Conservation (phyloP, 2,888 invertebrate species). For the Andrena hattorfiana region DNA sequence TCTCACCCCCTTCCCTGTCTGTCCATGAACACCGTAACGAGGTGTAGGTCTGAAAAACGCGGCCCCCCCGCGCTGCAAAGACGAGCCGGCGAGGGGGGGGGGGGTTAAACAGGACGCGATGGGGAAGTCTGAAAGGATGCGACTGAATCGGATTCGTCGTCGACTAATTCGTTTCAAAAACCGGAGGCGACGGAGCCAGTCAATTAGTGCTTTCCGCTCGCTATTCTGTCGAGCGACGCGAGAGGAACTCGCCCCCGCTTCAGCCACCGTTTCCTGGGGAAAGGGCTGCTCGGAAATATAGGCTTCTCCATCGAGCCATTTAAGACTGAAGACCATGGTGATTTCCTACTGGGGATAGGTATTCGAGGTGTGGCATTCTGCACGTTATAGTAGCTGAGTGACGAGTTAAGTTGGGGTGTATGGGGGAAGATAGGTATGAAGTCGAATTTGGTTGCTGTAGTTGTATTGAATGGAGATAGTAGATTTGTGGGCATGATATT, state of each 20-base stretch:
- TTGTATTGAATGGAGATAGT: too few species aligned
- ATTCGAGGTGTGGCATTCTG: not conserved
- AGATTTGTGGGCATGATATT: too few species aligned
- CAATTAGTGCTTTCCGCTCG: constrained; percentile 62
- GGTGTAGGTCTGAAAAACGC: constrained; percentile 57
- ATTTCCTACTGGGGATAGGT: constrained; percentile 12
- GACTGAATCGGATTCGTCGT: constrained; percentile 65
- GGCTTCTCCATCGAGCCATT: constrained; percentile 24
- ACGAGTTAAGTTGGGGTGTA: too few species aligned
- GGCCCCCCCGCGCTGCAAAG: constrained; percentile 10
- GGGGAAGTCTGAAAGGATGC: constrained; percentile 52
- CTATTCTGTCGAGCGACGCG: constrained; percentile 31
- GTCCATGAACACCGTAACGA: constrained; percentile 52
- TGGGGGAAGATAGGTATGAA: too few species aligned
- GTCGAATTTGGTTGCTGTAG: too few species aligned
- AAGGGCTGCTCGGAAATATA: constrained; percentile 23
- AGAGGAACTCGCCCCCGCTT: constrained; percentile 24
- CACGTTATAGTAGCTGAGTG: not conserved
- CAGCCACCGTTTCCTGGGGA: constrained; percentile 8
- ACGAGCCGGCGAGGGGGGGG: not conserved
- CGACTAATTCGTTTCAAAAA: constrained; percentile 67
- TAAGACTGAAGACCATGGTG: constrained; percentile 23
- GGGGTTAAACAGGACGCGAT: constrained; percentile 11
- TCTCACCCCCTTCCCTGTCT: constrained; percentile 31
- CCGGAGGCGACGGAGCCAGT: constrained; percentile 64